These are phyloP conservation scores for Ommatoiulus sabulosus DNA, from an alignment of 2,888 invertebrate species.

Conservation along the genomic window DNA sequence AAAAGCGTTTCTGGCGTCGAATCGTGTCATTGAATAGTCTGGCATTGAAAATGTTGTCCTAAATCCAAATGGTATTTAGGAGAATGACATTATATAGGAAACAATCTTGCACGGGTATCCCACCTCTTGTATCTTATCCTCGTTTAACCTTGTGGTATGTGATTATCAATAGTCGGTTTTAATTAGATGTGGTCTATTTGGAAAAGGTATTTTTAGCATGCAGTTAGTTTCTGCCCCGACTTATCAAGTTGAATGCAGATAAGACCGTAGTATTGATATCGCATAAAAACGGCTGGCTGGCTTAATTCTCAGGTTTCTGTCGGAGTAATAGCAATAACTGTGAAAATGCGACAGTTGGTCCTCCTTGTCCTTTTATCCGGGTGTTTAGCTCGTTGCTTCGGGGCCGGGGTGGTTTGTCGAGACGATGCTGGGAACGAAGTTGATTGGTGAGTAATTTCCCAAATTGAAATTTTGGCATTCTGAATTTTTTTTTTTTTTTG, in stretches of 20 bases:
- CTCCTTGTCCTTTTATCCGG: neutral
- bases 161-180: neutral
- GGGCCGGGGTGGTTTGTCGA: constrained; percentile 50
- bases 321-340: neutral
- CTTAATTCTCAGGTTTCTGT: no score
- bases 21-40: constrained; percentile 9
- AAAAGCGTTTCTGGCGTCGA: constrained; percentile 2
- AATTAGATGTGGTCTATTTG: neutral
- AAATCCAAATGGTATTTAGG: neutral
- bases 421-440: constrained; percentile 52
- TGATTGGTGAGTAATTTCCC: neutral
- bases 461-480: neutral
- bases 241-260: neutral
- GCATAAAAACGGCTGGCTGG: neutral
- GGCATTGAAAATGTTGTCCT: neutral
- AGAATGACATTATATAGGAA: neutral
- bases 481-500: neutral
- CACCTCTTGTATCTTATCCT: neutral
- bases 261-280: neutral
- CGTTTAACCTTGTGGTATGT: neutral
- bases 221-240: neutral
- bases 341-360: neutral
- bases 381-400: constrained; percentile 7
- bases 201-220: neutral
- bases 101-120: neutral